Percentiles rank a stretch among this genome's conserved stretches.
Evolutionary conservation across 92 coral and sea anemone species (phyloP).

Genomic region (Umimayanthus chanpuru): DNA sequence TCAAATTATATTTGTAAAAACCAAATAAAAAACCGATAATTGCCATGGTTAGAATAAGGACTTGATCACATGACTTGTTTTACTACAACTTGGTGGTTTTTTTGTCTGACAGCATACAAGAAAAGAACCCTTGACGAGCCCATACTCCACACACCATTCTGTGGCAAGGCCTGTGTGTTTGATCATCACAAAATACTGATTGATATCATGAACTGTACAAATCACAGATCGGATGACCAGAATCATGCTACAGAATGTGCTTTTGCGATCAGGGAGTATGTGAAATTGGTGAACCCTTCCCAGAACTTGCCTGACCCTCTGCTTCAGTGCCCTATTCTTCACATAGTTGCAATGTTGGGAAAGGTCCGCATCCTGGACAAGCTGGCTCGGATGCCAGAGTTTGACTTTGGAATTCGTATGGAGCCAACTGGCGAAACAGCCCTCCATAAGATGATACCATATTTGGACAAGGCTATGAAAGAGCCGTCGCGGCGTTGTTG

Average conservation of each 20-base stretch:
- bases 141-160: constrained; percentile 41
- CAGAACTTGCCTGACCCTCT: constrained; percentile 16
- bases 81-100: neutral
- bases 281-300: constrained; percentile 8
- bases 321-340: constrained; percentile 26
- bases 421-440: constrained; percentile 36
- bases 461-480: constrained; percentile 41
- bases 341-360: constrained; percentile 38
- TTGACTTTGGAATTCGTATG: constrained; percentile 33
- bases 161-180: constrained; percentile 38
- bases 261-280: constrained; percentile 16
- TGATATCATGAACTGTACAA: constrained; percentile 37
- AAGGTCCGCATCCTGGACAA: constrained; percentile 28
- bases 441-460: constrained; percentile 35
- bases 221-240: constrained; percentile 43
- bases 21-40: too few species aligned
- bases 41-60: too few species aligned
- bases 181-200: constrained; percentile 30
- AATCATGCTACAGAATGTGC: constrained; percentile 7
- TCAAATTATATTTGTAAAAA: too few species aligned
- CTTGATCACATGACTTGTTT: neutral
- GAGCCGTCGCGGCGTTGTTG: constrained; percentile 36
- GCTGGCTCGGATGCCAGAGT: constrained; percentile 40
- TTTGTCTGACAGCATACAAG: constrained; percentile 16
- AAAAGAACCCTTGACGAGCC: constrained; percentile 17